Base-by-base conservation (phyloP, 2,113 vertebrate genomes). In the Tautogolabrus adspersus region DNA sequence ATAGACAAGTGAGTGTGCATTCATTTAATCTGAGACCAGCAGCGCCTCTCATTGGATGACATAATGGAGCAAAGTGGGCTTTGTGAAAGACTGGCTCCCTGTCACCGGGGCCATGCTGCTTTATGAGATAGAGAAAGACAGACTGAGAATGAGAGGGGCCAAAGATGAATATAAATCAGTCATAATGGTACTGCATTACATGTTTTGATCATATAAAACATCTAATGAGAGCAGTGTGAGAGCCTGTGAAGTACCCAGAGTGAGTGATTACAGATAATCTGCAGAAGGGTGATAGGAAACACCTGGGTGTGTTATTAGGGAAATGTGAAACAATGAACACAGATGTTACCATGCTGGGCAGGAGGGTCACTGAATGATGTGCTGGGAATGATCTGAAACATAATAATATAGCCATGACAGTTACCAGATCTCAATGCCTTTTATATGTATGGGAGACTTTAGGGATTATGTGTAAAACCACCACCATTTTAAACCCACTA, bases 41-140 rank as follows among this genome's bases (percentile, higher is more conserved):
- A 79, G 72, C 37, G 52, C 42, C 63, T 79, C 84, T 83, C 60
- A 77, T 85, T 81, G 86, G 80, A 52, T 63, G 69, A 61, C 77
- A 83, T 71, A 81, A 88, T 68, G 76, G 79, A 56, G 47, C 30
- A 55, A 56, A 65, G 63, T 74, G 66, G 60, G 55, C 56, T 18
- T 56, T 10, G 64, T 85, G 79, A 79, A 59, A 49, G 72, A 71
- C 52, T 23, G 58, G 57, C 49, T 78, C 26, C 70, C 23, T 61
- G 75, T 84, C 64, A 46, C 58, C 1, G 59, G 73, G 75, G 86
- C 55, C 56, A n/a, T 3, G 22, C 59, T 49, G 62, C 77, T 74
- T 70, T 63, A 57, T 59, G 72, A 75, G 79, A 63, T n/a, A 3
- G 55, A 70, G 38, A 26, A 46, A 49, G 67, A 70, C 46, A 46